Percentiles rank a stretch among this genome's conserved stretches.
Conservation (phyloP, 1,140 invertebrate genomes). For the Sitobion miscanthi region DNA sequence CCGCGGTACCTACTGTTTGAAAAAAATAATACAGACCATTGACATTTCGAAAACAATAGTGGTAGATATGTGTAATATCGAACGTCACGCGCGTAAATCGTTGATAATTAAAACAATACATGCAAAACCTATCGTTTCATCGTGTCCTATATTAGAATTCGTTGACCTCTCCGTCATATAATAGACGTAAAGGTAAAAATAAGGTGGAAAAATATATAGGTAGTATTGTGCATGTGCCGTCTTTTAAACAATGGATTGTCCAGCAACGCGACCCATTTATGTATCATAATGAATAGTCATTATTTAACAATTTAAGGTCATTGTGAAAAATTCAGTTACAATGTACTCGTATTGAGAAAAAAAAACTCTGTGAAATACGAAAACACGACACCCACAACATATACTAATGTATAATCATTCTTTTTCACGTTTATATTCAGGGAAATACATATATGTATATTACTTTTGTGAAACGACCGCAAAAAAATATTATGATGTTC, state of each 20-base stretch:
- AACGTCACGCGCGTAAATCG: slow-evolving; percentile 35
- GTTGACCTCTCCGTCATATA: slow-evolving; percentile 3
- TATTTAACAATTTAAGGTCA: neutral
- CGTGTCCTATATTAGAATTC: slow-evolving; percentile 4
- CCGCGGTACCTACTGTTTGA: neutral
- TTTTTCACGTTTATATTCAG: neutral
- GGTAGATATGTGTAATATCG: neutral
- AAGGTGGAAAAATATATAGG: neutral
- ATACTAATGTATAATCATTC: neutral
- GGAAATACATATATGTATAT: neutral
- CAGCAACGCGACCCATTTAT: neutral
- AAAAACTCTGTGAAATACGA: neutral
- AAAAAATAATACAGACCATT: neutral
- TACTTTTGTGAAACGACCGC: neutral
- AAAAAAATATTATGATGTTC: neutral
- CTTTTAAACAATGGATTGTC: slow-evolving; percentile 8
- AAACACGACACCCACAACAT: neutral
- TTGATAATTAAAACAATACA: neutral
- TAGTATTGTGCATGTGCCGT: neutral
- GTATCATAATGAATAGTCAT: neutral
- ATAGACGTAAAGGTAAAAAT: neutral
- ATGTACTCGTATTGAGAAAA: neutral
- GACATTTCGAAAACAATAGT: slow-evolving; percentile 47
- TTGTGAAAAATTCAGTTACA: neutral
- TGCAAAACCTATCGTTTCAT: neutral